Conservation (phyloP, 2,113 vertebrate species). For the Podarcis cretensis region DNA sequence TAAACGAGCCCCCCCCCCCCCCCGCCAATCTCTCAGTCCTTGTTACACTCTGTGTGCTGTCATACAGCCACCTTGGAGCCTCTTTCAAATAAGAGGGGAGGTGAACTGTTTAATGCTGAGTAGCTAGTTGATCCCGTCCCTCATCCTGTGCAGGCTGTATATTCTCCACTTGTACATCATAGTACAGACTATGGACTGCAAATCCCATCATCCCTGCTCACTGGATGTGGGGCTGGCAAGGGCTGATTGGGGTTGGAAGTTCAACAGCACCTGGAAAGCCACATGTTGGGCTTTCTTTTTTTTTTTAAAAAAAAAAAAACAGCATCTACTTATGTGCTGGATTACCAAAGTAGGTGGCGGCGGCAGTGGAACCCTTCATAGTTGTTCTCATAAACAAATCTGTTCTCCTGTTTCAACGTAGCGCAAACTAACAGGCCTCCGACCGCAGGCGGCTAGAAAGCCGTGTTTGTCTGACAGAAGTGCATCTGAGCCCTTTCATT, state of each 20-base stretch:
- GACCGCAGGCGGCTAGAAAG: not conserved
- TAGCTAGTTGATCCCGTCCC: not conserved
- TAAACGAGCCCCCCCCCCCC: too few species aligned
- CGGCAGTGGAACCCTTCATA: not conserved
- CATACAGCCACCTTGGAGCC: too few species aligned
- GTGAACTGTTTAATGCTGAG: not conserved
- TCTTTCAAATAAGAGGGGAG: not conserved
- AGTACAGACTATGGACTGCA: too few species aligned
- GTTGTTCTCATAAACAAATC: not conserved
- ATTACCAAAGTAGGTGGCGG: not conserved
- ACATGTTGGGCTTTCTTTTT: too few species aligned
- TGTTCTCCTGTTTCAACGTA: too few species aligned
- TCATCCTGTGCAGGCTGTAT: not conserved
- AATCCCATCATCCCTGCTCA: too few species aligned
- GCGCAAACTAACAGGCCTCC: not conserved
- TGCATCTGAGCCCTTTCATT: not conserved
- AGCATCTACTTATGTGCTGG: not conserved
- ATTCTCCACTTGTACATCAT: not conserved
- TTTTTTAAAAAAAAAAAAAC: too few species aligned
- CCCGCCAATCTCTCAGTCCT: too few species aligned
- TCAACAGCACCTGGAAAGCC: too few species aligned
- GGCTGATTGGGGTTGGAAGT: too few species aligned
- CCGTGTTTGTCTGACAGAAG: not conserved
- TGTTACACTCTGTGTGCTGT: too few species aligned
- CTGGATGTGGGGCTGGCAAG: too few species aligned